Conservation (phyloP, 2,888 invertebrate species). For the Rambutsinella grinnellia region DNA sequence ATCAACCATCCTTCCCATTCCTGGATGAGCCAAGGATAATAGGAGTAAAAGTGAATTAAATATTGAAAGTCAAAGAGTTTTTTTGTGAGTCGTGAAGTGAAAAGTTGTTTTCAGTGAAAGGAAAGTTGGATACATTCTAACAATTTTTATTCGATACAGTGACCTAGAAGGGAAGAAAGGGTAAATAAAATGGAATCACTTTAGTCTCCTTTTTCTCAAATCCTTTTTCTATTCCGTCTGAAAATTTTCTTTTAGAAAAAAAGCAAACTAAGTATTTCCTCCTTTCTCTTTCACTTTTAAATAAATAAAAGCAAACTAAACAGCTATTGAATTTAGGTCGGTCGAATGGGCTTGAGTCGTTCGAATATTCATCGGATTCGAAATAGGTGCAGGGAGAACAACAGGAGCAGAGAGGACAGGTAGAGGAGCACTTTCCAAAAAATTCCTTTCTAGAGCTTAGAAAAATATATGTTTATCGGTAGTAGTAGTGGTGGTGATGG, state of each 20-base stretch:
- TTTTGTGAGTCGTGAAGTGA: no score
- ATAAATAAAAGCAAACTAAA: neutral
- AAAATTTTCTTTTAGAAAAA: no score
- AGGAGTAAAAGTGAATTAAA: neutral
- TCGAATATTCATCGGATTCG: constrained; percentile 51
- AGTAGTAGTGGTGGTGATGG: neutral
- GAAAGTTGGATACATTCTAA: no score
- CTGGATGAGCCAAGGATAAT: neutral
- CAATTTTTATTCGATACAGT: constrained; percentile 5
- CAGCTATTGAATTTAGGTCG: constrained; percentile 3
- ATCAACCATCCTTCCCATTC: no score
- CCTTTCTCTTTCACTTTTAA: neutral
- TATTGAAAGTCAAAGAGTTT: no score
- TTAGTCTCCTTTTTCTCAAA: neutral
- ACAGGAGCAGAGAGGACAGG: constrained; percentile 1
- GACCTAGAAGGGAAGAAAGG: constrained; percentile 27
- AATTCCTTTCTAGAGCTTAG: neutral
- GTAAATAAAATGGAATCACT: constrained; percentile 16
- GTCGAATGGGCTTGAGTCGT: constrained; percentile 49
- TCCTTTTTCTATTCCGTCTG: no score
- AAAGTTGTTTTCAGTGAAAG: no score
- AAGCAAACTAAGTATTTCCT: no score
- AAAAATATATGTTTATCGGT: neutral
- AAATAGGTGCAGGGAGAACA: constrained; percentile 43
- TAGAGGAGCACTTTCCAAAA: neutral